phyloP scores from a whole-genome alignment of 2,113 vertebrate species.

The Macaca fascicularis region DNA sequence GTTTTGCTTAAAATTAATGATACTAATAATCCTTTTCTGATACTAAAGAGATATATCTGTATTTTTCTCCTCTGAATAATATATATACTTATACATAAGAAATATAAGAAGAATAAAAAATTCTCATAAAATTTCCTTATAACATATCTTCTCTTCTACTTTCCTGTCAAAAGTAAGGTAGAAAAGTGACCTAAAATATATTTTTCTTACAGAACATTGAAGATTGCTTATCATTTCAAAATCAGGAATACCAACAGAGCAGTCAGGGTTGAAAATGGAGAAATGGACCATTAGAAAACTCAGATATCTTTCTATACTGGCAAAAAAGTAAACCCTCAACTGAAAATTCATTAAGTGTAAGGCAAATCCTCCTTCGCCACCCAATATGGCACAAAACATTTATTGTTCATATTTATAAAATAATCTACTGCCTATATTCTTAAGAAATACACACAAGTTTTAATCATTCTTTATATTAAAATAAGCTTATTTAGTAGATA shows the following conservation, averaged over 20 bases:
- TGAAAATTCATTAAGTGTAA: neutral
- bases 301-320: neutral
- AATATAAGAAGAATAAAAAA: neutral
- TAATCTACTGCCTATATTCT: neutral
- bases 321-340: neutral
- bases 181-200: neutral
- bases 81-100: neutral
- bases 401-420: neutral
- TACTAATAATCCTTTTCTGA: neutral
- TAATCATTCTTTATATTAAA: neutral
- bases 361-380: neutral
- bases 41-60: neutral
- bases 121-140: slow-evolving; percentile 3
- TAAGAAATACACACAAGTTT: neutral
- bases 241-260: slow-evolving; percentile 1
- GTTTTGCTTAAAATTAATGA: slow-evolving; percentile 18
- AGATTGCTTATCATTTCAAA: neutral
- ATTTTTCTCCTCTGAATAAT: slow-evolving; percentile 11
- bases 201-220: neutral
- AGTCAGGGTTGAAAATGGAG: neutral
- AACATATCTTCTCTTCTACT: neutral
- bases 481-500: neutral
- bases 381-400: neutral
- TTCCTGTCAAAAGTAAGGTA: neutral
- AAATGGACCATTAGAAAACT: neutral